These are phyloP conservation scores for Enteromius argenteus DNA, from an alignment of 2,797 vertebrate genomes.

Conservation along the genomic window DNA sequence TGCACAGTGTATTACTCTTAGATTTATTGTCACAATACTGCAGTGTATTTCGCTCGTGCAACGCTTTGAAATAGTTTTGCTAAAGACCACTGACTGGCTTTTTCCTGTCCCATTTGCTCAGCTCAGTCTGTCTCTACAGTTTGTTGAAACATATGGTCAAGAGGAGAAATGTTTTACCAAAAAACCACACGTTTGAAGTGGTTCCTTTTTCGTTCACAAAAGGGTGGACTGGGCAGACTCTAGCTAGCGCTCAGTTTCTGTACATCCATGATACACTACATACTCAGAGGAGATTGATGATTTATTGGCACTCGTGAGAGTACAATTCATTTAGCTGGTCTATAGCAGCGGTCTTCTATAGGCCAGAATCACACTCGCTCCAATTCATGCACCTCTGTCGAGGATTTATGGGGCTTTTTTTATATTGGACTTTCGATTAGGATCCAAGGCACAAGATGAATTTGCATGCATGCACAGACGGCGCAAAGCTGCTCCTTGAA, in stretches of 20 bases:
- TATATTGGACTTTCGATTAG: constrained; percentile 63
- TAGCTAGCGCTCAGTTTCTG: constrained; percentile 1
- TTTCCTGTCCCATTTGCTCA: constrained; percentile 41
- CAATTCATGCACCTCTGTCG: constrained; percentile 43
- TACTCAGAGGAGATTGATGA: constrained; percentile 51
- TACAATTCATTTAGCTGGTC: constrained; percentile 61
- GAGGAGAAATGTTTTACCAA: constrained; percentile 40
- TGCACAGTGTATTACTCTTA: constrained; percentile 50
- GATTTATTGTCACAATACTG: constrained; percentile 54
- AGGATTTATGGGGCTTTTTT: constrained; percentile 63
- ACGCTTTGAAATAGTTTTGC: constrained; percentile 44
- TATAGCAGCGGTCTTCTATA: constrained; percentile 48
- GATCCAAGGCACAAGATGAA: constrained; percentile 54
- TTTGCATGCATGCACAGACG: constrained; percentile 54
- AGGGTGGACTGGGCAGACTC: constrained; percentile 6
- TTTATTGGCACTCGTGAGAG: constrained; percentile 55
- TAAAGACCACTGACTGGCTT: constrained; percentile 52
- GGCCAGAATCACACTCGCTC: constrained; percentile 16
- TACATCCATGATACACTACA: constrained; percentile 26
- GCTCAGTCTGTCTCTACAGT: constrained; percentile 21
- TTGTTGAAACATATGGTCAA: constrained; percentile 36
- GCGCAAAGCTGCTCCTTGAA: constrained; percentile 43
- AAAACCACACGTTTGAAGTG: constrained; percentile 22
- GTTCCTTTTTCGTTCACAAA: not conserved
- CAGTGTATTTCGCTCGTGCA: constrained; percentile 27